A percentile compares a stretch with the other conserved stretches of the same genome.
These are phyloP conservation scores for Axinella damicornis DNA, from an alignment of 37 sponge, comb jelly and placozoan genomes.

Conservation along the genomic window DNA sequence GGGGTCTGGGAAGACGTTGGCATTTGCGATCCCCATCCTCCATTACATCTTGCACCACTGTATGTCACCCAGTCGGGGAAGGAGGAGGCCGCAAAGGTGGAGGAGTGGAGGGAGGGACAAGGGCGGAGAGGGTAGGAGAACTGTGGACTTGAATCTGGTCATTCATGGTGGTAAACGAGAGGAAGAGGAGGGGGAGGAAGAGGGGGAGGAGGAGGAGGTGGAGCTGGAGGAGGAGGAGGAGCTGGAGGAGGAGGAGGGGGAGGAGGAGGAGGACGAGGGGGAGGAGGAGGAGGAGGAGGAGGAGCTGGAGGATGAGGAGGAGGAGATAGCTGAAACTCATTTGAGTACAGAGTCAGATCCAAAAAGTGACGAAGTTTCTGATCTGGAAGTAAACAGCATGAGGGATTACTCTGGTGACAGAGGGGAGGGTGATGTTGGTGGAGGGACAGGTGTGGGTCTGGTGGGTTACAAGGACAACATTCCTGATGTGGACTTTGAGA, in stretches of 20 bases:
- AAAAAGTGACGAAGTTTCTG: not conserved
- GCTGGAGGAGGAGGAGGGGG: not conserved
- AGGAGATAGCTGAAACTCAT: not conserved
- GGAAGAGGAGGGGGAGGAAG: not conserved
- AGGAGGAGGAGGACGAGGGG: slow-evolving; percentile 21
- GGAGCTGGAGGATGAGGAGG: not conserved
- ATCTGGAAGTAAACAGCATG: not conserved
- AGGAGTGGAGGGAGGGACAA: not conserved
- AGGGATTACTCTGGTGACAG: not conserved
- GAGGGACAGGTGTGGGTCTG: not conserved
- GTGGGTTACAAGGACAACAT: slow-evolving; percentile 55
- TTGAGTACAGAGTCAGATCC: not conserved
- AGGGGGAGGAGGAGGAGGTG: slow-evolving; percentile 13
- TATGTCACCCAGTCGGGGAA: no score
- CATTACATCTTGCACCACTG: slow-evolving; percentile 60
- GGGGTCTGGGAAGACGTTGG: slow-evolving; percentile 94
- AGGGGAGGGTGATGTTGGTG: not conserved
- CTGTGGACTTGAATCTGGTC: slow-evolving; percentile 56
- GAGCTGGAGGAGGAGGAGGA: not conserved
- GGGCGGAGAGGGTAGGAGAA: not conserved
- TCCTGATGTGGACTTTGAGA: slow-evolving; percentile 70
- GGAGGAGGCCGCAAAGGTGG: not conserved
- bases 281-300: not conserved
- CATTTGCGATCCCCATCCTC: slow-evolving; percentile 93
- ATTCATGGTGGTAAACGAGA: slow-evolving; percentile 25